Evolutionary conservation across 1,140 invertebrate species (phyloP), one percentile per base, ranked within the genome.

Genomic region (Dendroctonus ponderosae): DNA sequence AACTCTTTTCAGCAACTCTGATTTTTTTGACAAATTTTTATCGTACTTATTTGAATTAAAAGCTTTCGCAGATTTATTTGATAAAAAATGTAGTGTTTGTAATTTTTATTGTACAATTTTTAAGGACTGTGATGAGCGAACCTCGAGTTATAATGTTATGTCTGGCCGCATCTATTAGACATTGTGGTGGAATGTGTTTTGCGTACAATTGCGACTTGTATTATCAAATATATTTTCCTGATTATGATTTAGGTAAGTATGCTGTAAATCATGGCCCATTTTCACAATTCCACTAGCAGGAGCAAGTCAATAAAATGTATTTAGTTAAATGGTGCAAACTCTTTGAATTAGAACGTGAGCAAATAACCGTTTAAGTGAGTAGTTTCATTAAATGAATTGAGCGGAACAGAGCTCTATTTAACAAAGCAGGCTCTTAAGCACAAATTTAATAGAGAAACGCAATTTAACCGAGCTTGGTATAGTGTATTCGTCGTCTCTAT

Each of bases 181-280:
- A 96, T 81, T 92, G 92, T 71, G 92, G 91, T 72, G 92, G 92
- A 62, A 91, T 93, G 85, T 91, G 88, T 67, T 94, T 94, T 76
- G 91, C 92, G 0, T 94, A 94, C 82, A 94, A 94, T 77, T 92
- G 91, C 6, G 91, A 94, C 78, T 82, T 93, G 37, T 94, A 93
- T 78, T 95, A 93, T 76, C 85, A 91, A 60, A 87, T 87, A 41
- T 93, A 93, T 77, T 94, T 92, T 79, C 92, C 92, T 0, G 90
- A 92, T 68, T 88, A 90, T 65, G 91, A 94, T 81, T 84, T 93
- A 7, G 90, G 91, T 71, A 91, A 90, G 12, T 39, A 26, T 26
- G 1, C 26, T 26, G 26, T 26, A n/a, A n/a, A n/a, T n/a, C n/a
- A 26, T 26, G 26, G 3, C 26, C 26, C 1, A 26, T 26, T 26